Base-by-base conservation (phyloP, 2,888 invertebrate species). In the Dascillus cervinus region DNA sequence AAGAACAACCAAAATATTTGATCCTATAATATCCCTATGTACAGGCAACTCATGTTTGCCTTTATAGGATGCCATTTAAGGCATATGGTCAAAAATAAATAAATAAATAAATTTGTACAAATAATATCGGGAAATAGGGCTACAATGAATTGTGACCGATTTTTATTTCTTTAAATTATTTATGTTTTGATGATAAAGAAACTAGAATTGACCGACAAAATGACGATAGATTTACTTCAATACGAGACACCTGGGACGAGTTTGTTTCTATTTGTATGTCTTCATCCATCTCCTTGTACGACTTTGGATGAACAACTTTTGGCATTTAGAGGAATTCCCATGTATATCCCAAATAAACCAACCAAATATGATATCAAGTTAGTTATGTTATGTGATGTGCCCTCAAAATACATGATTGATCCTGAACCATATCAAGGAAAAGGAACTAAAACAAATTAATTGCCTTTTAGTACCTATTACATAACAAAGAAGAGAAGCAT, bases 121-220 rank as follows among this genome's bases (percentile, higher is more conserved):
- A n/a, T n/a, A n/a, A n/a, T n/a, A n/a, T n/a, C n/a, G n/a, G n/a
- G n/a, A n/a, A n/a, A n/a, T n/a, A n/a, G n/a, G n/a, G n/a, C n/a
- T n/a, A n/a, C n/a, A n/a, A n/a, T n/a, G n/a, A 5, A 13, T 13
- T 24, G 24, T 9, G 11, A 10, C 12, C 3, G 24, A 3, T 24
- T 24, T 24, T 24, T 22, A n/a, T 22, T 22, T 22, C n/a, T 22
- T 22, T 22, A n/a, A 11, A 22, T 22, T 3, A n/a, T 5, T 9
- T 3, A n/a, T 11, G 22, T 22, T 22, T 22, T 22, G 22, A 22
- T n/a, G n/a, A 22, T 22, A 22, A 22, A 22, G 22, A 22, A 22
- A 22, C 22, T n/a, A n/a, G n/a, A n/a, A 22, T 4, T 4, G 22
- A n/a, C 3, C n/a, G n/a, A 22, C n/a, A 22, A 22, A 3, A 22